Percentiles rank a stretch among this genome's conserved stretches.
Conservation (phyloP, 2,113 vertebrate genomes). For the Podiceps cristatus region DNA sequence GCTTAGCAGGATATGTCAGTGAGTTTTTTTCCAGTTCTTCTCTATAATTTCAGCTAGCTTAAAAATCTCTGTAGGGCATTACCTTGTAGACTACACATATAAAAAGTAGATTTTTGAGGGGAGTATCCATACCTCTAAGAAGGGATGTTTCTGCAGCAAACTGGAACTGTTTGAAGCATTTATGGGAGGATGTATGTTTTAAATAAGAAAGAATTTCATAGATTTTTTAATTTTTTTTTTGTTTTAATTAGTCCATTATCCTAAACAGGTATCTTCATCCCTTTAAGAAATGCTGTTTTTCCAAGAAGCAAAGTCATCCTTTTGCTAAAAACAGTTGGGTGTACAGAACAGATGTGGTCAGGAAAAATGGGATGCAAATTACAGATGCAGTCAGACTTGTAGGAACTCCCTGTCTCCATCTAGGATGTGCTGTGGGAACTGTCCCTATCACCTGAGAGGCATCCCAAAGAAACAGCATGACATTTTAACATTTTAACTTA, state of each 20-base stretch:
- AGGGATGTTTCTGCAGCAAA: neutral
- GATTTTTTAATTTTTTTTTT: neutral
- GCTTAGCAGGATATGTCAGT: neutral
- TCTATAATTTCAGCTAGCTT: neutral
- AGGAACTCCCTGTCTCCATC: neutral
- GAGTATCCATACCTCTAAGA: neutral
- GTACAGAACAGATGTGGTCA: neutral
- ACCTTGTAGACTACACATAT: neutral
- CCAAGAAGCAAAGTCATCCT: neutral
- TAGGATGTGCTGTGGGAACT: neutral
- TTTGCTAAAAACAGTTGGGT: neutral
- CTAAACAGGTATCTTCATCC: neutral
- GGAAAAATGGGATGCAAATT: neutral
- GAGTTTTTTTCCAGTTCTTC: neutral
- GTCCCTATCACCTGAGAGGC: neutral
- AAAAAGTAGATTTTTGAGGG: fast-evolving
- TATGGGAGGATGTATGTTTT: neutral
- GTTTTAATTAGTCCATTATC: neutral
- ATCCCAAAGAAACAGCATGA: neutral
- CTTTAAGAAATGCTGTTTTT: neutral
- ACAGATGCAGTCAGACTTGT: neutral
- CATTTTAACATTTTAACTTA: neutral
- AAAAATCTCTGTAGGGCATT: neutral
- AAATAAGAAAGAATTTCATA: neutral
- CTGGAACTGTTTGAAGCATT: neutral